Evolutionary conservation across 2,888 invertebrate species (phyloP), one percentile per base, ranked within the genome.

Genomic region (Eledona agricola): DNA sequence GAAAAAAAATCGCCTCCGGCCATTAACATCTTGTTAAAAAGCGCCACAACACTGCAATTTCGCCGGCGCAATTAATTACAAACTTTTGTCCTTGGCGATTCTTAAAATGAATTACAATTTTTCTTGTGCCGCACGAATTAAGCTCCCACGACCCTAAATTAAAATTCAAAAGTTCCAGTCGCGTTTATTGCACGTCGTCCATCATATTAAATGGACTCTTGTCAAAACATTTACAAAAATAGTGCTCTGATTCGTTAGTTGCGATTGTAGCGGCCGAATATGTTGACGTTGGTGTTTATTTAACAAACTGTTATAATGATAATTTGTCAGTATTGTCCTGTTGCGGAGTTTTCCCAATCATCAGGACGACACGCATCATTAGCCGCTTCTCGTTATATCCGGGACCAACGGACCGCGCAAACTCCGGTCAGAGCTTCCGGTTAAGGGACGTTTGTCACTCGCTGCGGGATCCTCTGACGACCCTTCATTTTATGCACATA

Each of bases 371-470:
- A 66, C 57, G 65, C 65, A 60, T 66, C 66, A 66, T 66, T 70
- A 69, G 65, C 51, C 61, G 57, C 52, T 58, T 61, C 65, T 65
- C 67, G 66, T 69, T 60, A 69, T 66, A 62, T 69, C 70, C 68
- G 67, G 61, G 57, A 55, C 62, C 60, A 65, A 64, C 65, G 53
- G 59, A 58, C 64, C 68, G 66, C 65, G 64, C 70, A 71, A 72
- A 71, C 67, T 69, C 69, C 64, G 67, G 65, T 63, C 60, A 57
- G 56, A 55, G 59, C 64, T 69, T 72, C 72, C 72, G 69, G 65
- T 64, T 61, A 60, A 60, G 60, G 59, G 59, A 60, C 70, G 69
- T 72, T 71, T 72, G 71, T 72, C 72, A 72, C 61, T 66, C 60
- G 60, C 55, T 58, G 56, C n/a, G n/a, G n/a, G n/a, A n/a, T n/a